Base-by-base conservation (phyloP, 2,888 invertebrate genomes). In the Pseudolycoriella hygida region DNA sequence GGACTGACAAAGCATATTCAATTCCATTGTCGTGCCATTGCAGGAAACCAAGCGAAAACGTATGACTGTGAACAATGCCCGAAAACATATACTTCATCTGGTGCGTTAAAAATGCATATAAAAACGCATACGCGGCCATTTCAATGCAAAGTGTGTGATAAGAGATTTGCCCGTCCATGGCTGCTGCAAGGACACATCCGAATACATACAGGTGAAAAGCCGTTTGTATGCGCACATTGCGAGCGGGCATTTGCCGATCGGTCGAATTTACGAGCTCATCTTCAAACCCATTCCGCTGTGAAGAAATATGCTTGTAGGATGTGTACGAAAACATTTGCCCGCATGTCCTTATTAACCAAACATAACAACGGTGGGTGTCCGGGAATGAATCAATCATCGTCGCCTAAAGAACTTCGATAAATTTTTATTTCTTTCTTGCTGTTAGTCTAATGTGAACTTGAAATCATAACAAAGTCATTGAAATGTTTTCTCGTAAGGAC, bases 101-200 rank as follows among this genome's bases (percentile, higher is more conserved):
- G 96, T 1, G 96, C 96, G 0, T 72, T 97, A 12, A 97, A 97
- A 67, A 97, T 97, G 96, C 97, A 97, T 69, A 96, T 96, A 54
- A 76, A 96, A 51, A 97, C 96, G 3, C 97, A 97, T 67, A 97
- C 96, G 2, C 67, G 96, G 55, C 96, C 96, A 12, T 96, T 94
- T 73, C 93, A 93, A 66, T 97, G 97, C 58, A 82, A 86, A 54
- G 72, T 93, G 39, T 97, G 96, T 61, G 94, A 94, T 25, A 97
- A 97, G 61, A 92, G 94, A 3, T 97, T 97, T 69, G 92, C 92
- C 25, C 72, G 96, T 12, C 96, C 96, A 3, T 97, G 96, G 96
- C 68, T 97, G 44, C 74, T 97, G 17, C 96, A 97, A 67, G 96
- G 96, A 1, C 96, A 97, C 70, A 89, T 96, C 56, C 74, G 96